Conservation (phyloP, 92 coral and sea anemone genomes). For the Plumapathes pennacea region DNA sequence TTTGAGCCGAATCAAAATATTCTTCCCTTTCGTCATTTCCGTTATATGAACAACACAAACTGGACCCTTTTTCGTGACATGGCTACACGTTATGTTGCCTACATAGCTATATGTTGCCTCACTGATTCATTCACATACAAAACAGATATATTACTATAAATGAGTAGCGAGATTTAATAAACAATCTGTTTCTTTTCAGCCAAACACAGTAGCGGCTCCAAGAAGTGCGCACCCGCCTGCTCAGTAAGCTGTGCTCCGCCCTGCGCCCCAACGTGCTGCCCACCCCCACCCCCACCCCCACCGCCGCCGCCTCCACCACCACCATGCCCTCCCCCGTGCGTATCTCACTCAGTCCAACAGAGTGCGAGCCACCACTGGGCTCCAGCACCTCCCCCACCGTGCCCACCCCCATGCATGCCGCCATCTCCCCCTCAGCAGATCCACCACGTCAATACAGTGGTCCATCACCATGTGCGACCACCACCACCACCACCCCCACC, state of each 20-base stretch:
- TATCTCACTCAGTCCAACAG: constrained; percentile 38
- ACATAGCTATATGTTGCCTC: too few relatives aligned
- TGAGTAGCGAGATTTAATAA: too few relatives aligned
- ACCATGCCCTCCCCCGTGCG: constrained; percentile 67
- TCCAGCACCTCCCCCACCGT: constrained; percentile 81
- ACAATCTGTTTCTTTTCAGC: too few relatives aligned
- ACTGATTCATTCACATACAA: too few relatives aligned
- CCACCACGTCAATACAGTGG: constrained; percentile 54
- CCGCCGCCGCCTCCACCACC: constrained; percentile 37
- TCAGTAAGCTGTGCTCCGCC: constrained; percentile 50
- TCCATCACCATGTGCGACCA: constrained; percentile 70
- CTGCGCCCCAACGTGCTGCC: constrained; percentile 71
- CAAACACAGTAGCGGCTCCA: constrained; percentile 64
- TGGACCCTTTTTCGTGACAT: too few relatives aligned
- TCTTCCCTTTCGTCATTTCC: too few relatives aligned
- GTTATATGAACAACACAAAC: too few relatives aligned
- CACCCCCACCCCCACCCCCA: constrained; percentile 40
- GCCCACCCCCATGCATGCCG: constrained; percentile 60
- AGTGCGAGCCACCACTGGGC: constrained; percentile 45
- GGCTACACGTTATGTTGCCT: too few relatives aligned
- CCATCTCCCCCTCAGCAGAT: constrained; percentile 64
- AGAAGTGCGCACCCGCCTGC: constrained; percentile 68
- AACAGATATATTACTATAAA: too few relatives aligned
- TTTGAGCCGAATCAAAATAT: too few relatives aligned
- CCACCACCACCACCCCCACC: constrained; percentile 84